Evolutionary conservation across 1,140 invertebrate species (phyloP), one percentile per base, ranked within the genome.

Genomic region (Steinernema khuongi): DNA sequence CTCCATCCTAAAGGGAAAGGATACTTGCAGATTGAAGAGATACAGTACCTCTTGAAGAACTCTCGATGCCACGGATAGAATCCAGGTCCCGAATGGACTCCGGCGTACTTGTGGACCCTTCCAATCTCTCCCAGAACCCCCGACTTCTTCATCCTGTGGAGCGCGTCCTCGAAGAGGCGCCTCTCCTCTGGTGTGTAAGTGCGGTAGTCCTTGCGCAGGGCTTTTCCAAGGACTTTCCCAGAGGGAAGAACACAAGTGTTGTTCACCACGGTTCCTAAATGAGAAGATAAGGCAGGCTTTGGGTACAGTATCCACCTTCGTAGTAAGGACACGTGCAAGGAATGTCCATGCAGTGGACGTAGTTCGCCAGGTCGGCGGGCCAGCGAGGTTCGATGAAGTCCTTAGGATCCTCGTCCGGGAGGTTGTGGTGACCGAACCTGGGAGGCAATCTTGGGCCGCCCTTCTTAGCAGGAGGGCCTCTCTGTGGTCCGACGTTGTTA

Each of bases 201-300:
- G 7, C 84, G 72, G 74, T 85, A 84, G 71, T 86, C 85, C 68
- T 85, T 85, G 26, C 84, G 67, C 1, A 73, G 19, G 19, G 76
- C 68, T 28, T 67, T 74, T 67, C 29, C 28, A 4, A 72, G 71
- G 1, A 32, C 14, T 32, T 68, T 72, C 11, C 71, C 71, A 22
- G 44, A 67, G 2, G 71, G 71, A 17, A 72, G 32, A 68, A 72
- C 30, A 26, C 71, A 72, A 30, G 44, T 72, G 30, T 28, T 26
- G 31, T 66, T 66, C 11, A 72, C 71, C 26, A 71, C n/a, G 19
- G 70, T 72, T 18, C 71, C 71, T 72, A 66, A 28, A 72, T 71
- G 1, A 2, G 19, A n/a, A 28, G 4, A 22, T 60, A 14, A 2
- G 14, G 14, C 4, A 69, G 32, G 19, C 19, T 22, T 19, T 4